phyloP scores from a whole-genome alignment of 2,888 invertebrate species.

The Agonopterix subpropinquella region DNA sequence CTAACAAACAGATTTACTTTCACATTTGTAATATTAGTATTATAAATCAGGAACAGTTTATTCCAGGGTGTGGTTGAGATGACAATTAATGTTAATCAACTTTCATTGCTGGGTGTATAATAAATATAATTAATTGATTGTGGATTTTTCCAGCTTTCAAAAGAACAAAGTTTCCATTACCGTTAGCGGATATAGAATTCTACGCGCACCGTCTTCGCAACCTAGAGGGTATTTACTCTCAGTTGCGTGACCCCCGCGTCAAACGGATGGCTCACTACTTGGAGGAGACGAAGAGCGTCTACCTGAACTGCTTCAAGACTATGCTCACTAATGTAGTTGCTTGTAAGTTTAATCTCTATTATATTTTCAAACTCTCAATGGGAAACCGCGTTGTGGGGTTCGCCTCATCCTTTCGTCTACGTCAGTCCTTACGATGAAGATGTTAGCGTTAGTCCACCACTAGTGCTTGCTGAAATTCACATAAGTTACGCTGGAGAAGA shows the following conservation, averaged over 20 bases:
- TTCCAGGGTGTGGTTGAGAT: neutral
- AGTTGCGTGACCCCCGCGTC: constrained; percentile 87
- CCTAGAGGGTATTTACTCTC: constrained; percentile 90
- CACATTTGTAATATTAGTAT: no score
- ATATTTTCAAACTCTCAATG: no score
- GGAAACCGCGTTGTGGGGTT: no score
- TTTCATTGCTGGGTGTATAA: neutral
- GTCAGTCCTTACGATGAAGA: no score
- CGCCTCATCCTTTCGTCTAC: no score
- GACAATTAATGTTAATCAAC: neutral
- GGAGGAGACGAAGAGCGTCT: constrained; percentile 87
- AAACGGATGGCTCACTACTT: constrained; percentile 88
- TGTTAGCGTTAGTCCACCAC: no score
- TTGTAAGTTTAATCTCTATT: constrained; percentile 51
- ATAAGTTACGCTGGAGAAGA: neutral
- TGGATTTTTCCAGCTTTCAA: constrained; percentile 66
- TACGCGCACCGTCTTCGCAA: constrained; percentile 88
- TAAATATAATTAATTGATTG: no score
- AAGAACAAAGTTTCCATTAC: constrained; percentile 82
- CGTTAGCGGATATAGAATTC: constrained; percentile 83
- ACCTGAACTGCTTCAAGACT: constrained; percentile 84
- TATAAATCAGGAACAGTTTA: no score
- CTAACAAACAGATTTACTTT: no score
- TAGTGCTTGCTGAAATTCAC: no score
- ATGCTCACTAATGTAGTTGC: constrained; percentile 87